Evolutionary conservation across 2,797 vertebrate genomes (phyloP).

Genomic region (Sus cebifrons): DNA sequence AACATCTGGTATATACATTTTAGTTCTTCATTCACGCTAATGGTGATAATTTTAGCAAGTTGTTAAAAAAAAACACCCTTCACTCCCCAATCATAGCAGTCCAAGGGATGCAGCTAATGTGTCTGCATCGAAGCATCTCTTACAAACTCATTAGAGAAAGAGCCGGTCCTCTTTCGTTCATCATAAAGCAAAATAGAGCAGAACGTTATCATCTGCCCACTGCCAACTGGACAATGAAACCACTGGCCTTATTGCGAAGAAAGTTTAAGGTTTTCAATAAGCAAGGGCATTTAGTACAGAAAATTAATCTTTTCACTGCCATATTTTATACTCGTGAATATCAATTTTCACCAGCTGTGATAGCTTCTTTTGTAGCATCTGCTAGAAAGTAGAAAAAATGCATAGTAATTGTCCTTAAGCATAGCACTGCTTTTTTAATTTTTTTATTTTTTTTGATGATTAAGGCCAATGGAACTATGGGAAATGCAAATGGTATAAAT

Average conservation of each 20-base stretch:
- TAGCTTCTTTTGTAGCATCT: slow-evolving; percentile 84
- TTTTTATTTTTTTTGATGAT: slow-evolving; percentile 61
- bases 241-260: slow-evolving; percentile 32
- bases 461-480: slow-evolving; percentile 72
- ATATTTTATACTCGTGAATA: slow-evolving; percentile 76
- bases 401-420: slow-evolving; percentile 26
- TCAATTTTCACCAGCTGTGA: slow-evolving; percentile 86
- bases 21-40: slow-evolving; percentile 64
- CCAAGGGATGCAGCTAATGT: slow-evolving; percentile 53
- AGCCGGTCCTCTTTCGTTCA: background rate
- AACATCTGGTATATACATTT: slow-evolving; percentile 75
- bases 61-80: slow-evolving; percentile 76
- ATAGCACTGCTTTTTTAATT: slow-evolving; percentile 66
- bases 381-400: slow-evolving; percentile 70
- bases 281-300: slow-evolving; percentile 83
- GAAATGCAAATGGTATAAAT: slow-evolving; percentile 88
- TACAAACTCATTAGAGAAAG: slow-evolving; percentile 56
- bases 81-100: slow-evolving; percentile 6
- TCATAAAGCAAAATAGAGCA: slow-evolving; percentile 71
- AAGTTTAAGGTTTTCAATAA: slow-evolving; percentile 71
- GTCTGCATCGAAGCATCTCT: slow-evolving; percentile 48
- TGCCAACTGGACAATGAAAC: slow-evolving; percentile 63
- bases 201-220: slow-evolving; percentile 72
- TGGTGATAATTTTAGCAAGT: slow-evolving; percentile 65
- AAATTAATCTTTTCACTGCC: slow-evolving; percentile 88